phyloP scores from a whole-genome alignment of 2,888 invertebrate species.

The Diloba caeruleocephala region DNA sequence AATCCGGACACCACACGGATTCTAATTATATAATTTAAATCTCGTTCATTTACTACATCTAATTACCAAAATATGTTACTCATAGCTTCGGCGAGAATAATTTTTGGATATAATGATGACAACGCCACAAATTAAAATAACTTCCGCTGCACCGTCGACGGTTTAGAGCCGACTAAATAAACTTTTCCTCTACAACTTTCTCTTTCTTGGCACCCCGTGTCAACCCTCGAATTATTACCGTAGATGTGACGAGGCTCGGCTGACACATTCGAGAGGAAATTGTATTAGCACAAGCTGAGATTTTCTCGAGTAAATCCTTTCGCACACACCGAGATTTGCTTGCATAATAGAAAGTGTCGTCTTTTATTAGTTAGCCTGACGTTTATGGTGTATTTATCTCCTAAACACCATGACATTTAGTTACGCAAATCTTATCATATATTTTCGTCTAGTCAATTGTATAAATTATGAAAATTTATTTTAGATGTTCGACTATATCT shows the following conservation, averaged over 20 bases:
- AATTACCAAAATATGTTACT: no score
- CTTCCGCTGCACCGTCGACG: no score
- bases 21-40: no score
- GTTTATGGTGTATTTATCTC: slow-evolving; percentile 39
- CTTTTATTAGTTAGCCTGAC: slow-evolving; percentile 49
- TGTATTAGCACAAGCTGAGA: slow-evolving; percentile 68
- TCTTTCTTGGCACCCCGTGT: slow-evolving; percentile 18
- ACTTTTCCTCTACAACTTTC: slow-evolving; percentile 13
- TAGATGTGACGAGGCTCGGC: slow-evolving; percentile 60
- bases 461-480: slow-evolving; percentile 7
- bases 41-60: no score
- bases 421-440: slow-evolving; percentile 5
- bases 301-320: slow-evolving; percentile 57
- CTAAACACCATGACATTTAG: slow-evolving; percentile 30
- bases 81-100: no score
- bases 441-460: slow-evolving; percentile 1
- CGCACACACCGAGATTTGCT: slow-evolving; percentile 38
- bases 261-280: slow-evolving; percentile 70
- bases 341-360: slow-evolving; percentile 53
- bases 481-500: slow-evolving; percentile 1
- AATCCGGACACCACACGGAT: no score
- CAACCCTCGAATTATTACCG: slow-evolving; percentile 63
- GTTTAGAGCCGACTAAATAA: neutral
- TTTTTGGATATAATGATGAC: no score
- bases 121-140: no score